Evolutionary conservation across 2,797 vertebrate species (phyloP).

Genomic region (Galagoides demidoff): DNA sequence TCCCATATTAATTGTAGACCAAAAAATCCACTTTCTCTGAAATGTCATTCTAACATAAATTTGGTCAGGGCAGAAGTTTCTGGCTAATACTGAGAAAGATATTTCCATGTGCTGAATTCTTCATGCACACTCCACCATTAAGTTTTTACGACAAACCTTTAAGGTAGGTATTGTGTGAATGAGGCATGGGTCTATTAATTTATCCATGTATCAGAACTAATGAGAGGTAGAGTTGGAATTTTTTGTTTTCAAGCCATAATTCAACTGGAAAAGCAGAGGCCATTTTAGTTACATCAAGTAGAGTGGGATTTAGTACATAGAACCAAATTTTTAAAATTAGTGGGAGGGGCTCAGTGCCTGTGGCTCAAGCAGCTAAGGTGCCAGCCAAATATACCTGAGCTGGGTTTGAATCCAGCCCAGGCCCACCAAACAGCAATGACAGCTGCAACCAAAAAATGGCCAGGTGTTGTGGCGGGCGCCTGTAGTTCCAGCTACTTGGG

Average conservation of each 20-base stretch:
- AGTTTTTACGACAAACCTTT: conserved; percentile 1
- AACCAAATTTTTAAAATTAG: background rate
- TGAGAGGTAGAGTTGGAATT: background rate
- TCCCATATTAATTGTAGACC: background rate
- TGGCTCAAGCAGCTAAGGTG: too few relatives aligned
- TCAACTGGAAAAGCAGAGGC: conserved; percentile 20
- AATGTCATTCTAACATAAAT: background rate
- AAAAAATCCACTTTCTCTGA: conserved; percentile 41
- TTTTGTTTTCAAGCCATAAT: background rate
- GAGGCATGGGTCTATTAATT: background rate
- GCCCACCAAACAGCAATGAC: too few relatives aligned
- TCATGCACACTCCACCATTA: background rate
- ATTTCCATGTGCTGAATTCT: background rate
- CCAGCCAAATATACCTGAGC: too few relatives aligned
- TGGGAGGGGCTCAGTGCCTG: background rate
- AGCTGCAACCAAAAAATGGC: too few relatives aligned
- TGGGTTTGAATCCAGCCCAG: too few relatives aligned
- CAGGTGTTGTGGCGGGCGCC: too few relatives aligned
- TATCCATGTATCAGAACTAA: background rate
- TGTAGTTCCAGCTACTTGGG: too few relatives aligned
- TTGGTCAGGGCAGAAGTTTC: background rate
- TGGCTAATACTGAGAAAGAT: background rate
- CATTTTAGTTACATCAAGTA: background rate
- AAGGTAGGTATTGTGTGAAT: background rate
- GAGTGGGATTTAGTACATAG: background rate